These are phyloP conservation scores for Eupithecia tripunctaria DNA, from an alignment of 2,888 invertebrate genomes.

Conservation along the genomic window DNA sequence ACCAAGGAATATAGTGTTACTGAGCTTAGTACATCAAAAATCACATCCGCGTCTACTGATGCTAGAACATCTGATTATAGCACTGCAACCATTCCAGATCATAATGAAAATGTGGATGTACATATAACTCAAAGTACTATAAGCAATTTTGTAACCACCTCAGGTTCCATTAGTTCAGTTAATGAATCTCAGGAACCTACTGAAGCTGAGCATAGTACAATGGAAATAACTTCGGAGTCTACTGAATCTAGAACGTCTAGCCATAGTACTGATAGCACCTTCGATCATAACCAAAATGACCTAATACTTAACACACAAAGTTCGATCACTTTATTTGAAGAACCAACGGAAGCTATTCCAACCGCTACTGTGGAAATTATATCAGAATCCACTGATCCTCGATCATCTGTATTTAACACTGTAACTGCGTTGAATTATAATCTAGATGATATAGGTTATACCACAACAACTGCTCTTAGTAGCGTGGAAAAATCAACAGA, in stretches of 20 bases:
- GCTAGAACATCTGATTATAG: background rate
- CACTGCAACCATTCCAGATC: background rate
- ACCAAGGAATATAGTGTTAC: background rate
- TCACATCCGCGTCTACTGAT: background rate
- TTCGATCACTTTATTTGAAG: slow-evolving; percentile 12
- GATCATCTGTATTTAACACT: background rate
- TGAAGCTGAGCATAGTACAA: background rate
- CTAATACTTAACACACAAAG: background rate
- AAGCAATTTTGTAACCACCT: background rate
- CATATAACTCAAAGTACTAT: background rate
- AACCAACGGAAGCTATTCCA: slow-evolving; percentile 8
- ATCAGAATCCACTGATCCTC: slow-evolving; percentile 4
- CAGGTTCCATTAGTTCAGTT: background rate
- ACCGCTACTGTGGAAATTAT: slow-evolving; percentile 1
- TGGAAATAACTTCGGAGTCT: background rate
- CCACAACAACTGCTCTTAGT: background rate
- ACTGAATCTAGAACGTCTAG: background rate
- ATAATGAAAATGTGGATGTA: background rate
- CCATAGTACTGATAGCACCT: background rate
- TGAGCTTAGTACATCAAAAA: slow-evolving; percentile 2
- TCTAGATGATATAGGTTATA: background rate
- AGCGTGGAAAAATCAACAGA: background rate
- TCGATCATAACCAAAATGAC: background rate
- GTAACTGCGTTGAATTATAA: background rate
- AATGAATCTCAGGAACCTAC: background rate